Conservation (phyloP, 1,140 invertebrate species). For the Bradynema listronoti region DNA sequence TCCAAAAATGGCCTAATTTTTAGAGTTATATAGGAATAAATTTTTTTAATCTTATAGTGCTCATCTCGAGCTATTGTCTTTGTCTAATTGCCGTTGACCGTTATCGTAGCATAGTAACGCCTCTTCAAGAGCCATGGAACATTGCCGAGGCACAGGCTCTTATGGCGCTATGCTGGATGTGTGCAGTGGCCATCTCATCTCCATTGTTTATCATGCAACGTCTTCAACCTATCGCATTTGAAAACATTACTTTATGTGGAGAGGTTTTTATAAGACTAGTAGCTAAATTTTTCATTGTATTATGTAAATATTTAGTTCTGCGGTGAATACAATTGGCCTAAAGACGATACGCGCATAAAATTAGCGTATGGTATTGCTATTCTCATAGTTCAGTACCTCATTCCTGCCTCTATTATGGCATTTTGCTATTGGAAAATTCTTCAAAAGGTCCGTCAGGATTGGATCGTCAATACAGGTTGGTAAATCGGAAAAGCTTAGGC, state of each 20-base stretch:
- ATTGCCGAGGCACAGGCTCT: conserved; percentile 47
- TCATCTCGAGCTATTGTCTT: conserved; percentile 57
- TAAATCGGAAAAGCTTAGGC: too few species aligned
- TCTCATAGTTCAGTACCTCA: conserved; percentile 50
- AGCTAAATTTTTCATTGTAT: conserved; percentile 3
- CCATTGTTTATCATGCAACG: conserved; percentile 51
- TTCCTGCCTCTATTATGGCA: conserved; percentile 51
- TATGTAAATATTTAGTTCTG: conserved; percentile 45
- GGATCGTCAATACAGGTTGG: conserved; percentile 46
- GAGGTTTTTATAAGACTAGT: conserved; percentile 32
- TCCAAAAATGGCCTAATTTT: too few species aligned
- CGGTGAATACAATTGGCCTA: conserved; percentile 55
- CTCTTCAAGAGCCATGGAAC: conserved; percentile 53
- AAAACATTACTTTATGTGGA: conserved; percentile 51
- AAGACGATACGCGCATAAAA: conserved; percentile 36
- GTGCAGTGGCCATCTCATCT: conserved; percentile 44
- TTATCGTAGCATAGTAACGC: conserved; percentile 55
- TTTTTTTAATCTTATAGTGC: conserved; percentile 36
- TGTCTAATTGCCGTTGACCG: conserved; percentile 55
- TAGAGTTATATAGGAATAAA: too few species aligned
- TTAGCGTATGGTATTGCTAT: conserved; percentile 44
- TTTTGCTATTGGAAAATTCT: conserved; percentile 58
- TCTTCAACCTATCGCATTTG: conserved; percentile 45
- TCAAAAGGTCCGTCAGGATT: conserved; percentile 57
- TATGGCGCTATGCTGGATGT: conserved; percentile 43